These are phyloP conservation scores for Drosophila triauraria DNA, from an alignment of 1,140 invertebrate genomes.

Conservation along the genomic window DNA sequence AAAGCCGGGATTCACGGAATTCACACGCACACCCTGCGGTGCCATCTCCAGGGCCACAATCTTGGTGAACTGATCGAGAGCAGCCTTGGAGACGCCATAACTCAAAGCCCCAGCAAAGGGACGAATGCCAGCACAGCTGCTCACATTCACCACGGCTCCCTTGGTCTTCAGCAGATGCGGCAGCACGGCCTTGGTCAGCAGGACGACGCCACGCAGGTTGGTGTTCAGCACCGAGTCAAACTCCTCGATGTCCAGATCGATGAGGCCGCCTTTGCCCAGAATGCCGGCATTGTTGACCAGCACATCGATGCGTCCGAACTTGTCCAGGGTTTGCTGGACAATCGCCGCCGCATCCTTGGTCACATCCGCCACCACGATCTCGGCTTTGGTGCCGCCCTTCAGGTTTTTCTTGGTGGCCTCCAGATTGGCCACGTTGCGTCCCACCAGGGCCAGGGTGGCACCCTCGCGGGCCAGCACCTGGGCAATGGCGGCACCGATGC, in stretches of 20 bases:
- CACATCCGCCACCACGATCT: constrained; percentile 87
- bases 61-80: constrained; percentile 95
- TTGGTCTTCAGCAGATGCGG: constrained; percentile 93
- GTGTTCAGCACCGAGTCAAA: constrained; percentile 93
- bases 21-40: constrained; percentile 92
- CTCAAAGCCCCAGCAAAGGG: constrained; percentile 91
- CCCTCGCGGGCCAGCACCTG: constrained; percentile 91
- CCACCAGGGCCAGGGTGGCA: constrained; percentile 90
- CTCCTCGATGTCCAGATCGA: constrained; percentile 91
- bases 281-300: constrained; percentile 96
- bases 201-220: constrained; percentile 93
- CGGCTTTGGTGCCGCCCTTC: constrained; percentile 20
- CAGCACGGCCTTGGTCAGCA: constrained; percentile 93
- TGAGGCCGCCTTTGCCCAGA: constrained; percentile 88
- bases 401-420: constrained; percentile 68
- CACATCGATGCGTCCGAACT: constrained; percentile 91
- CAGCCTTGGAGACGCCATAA: constrained; percentile 95
- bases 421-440: constrained; percentile 89
- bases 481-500: constrained; percentile 94
- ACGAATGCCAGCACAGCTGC: constrained; percentile 94
- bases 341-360: constrained; percentile 91
- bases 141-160: constrained; percentile 96
- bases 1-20: constrained; percentile 94
- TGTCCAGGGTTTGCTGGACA: constrained; percentile 89
- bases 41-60: constrained; percentile 93